Evolutionary conservation across 2,113 vertebrate species (phyloP).

Genomic region (Lota lota): DNA sequence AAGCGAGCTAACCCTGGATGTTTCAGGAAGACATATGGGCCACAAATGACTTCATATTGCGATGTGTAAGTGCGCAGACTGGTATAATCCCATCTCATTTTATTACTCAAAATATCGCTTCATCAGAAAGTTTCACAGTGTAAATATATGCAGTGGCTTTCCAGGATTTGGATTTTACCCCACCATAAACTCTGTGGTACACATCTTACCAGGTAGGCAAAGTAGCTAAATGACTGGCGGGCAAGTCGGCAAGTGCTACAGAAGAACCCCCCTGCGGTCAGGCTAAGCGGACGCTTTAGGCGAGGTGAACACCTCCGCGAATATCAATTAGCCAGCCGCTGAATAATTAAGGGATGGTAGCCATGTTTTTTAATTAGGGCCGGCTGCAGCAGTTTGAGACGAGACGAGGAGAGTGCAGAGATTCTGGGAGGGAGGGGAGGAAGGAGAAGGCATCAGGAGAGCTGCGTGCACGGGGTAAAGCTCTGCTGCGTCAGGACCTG

Average conservation of each 20-base stretch:
- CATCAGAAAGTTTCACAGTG: too few relatives aligned
- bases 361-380: conserved; percentile 76
- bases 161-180: too few relatives aligned
- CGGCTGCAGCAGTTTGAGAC: conserved; percentile 62
- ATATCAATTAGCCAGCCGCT: conserved; percentile 75
- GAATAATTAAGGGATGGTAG: conserved; percentile 74
- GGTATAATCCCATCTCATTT: too few relatives aligned
- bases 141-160: too few relatives aligned
- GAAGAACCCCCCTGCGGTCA: conserved; percentile 58
- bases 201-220: too few relatives aligned
- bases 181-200: too few relatives aligned
- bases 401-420: conserved; percentile 19
- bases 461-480: not conserved
- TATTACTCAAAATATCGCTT: too few relatives aligned
- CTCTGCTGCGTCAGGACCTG: conserved; percentile 58
- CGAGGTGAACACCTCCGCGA: conserved; percentile 65
- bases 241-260: conserved; percentile 39
- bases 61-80: too few relatives aligned
- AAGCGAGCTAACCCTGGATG: too few relatives aligned
- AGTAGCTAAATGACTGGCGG: conserved; percentile 27
- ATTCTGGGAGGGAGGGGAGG: not conserved
- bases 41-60: too few relatives aligned
- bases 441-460: conserved; percentile 31
- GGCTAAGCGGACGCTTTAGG: conserved; percentile 73
- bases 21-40: too few relatives aligned